A percentile compares a stretch with the other conserved stretches of the same genome.
Evolutionary conservation across 2,888 invertebrate species (phyloP).

Genomic region (Eumacrocentrus americanus): DNA sequence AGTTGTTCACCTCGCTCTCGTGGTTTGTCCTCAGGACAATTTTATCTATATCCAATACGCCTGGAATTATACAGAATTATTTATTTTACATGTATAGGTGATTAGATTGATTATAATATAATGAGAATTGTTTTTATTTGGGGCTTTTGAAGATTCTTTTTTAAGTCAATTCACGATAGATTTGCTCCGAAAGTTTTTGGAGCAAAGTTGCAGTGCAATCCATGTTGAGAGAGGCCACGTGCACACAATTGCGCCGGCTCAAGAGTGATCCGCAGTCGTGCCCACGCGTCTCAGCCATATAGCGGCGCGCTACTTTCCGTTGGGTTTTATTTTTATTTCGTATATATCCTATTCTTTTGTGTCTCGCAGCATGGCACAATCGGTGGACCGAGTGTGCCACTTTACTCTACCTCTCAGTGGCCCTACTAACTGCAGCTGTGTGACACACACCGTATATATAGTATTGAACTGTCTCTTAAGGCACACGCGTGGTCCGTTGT

Average conservation of each 20-base stretch:
- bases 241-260: constrained; percentile 20
- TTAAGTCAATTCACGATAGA: too few species aligned
- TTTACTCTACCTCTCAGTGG: not conserved
- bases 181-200: not conserved
- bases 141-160: too few species aligned
- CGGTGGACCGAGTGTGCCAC: not conserved
- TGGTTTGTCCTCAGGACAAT: too few species aligned
- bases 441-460: not conserved
- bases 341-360: not conserved
- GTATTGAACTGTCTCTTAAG: not conserved
- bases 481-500: not conserved
- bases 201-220: not conserved
- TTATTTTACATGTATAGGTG: too few species aligned
- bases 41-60: too few species aligned
- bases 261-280: not conserved
- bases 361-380: not conserved
- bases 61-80: too few species aligned
- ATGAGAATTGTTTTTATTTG: too few species aligned
- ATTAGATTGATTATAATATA: too few species aligned
- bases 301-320: not conserved
- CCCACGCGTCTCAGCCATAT: constrained; percentile 15
- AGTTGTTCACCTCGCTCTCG: constrained; percentile 13
- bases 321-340: too few species aligned
- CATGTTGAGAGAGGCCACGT: constrained; percentile 13
- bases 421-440: not conserved